Evolutionary conservation across 35 echinoderm and acorn worm genomes (phyloP), one percentile per base, ranked within the genome.

Genomic region (Diadema setosum): DNA sequence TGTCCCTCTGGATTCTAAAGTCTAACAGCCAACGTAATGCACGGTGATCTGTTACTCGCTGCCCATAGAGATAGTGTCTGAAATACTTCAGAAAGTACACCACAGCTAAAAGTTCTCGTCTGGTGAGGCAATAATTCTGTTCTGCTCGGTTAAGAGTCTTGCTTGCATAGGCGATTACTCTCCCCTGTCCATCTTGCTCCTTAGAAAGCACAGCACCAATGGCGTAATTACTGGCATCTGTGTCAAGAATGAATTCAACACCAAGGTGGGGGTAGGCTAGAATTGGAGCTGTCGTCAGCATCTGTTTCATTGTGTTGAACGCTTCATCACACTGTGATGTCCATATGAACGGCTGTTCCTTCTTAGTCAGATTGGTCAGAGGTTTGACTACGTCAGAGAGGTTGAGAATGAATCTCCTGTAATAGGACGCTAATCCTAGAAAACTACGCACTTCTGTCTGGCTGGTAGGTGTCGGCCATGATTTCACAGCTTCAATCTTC

Each of bases 201-300:
- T 90, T 58, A 27, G 88, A n/a, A n/a, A n/a, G n/a, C n/a, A n/a
- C n/a, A n/a, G n/a, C n/a, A n/a, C n/a, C n/a, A n/a, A n/a, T n/a
- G 39, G 50, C 90, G 20, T 46, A 43, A 1, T 48, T 55, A 58
- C 90, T 92, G 5, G 91, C 91, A 82, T 93, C 91, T 12, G 85
- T 82, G 31, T 87, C 91, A 5, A 93, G 26, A 5, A 81, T 42
- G 76, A 93, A 88, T 5, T 20, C 1, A 0, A 17, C 16, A 25
- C 58, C 5, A 9, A 61, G 0, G 0, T 78, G 32, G 0, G 70
- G 70, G 23, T 78, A 78, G 6, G 70, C 70, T 43, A 78, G 70
- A 1, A 78, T 43, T 7, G 70, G 70, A 21, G 70, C 70, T 21
- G 1, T 5, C 0, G 70, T 78, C 0, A 78, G 5, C 33, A 20